Evolutionary conservation across 1,140 invertebrate species (phyloP).

Genomic region (Colletes latitarsis): DNA sequence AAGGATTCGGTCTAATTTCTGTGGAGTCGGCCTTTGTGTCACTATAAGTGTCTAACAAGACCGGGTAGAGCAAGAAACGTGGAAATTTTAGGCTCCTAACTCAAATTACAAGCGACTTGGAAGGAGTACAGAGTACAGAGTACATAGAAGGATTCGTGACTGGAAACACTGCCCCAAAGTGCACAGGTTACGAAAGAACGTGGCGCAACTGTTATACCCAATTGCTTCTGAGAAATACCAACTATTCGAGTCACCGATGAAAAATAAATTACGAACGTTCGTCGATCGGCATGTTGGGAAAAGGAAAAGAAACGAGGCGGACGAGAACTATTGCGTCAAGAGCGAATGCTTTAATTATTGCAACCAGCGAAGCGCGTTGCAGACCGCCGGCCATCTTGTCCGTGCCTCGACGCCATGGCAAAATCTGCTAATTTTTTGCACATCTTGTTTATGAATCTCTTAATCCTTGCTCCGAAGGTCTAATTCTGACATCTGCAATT

Average conservation of each 20-base stretch:
- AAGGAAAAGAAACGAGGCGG: constrained; percentile 25
- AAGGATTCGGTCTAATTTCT: background rate
- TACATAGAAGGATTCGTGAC: no score
- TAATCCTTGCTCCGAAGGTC: no score
- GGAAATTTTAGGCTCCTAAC: no score
- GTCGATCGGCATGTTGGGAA: background rate
- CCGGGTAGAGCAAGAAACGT: no score
- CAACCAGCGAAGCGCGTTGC: constrained; percentile 58
- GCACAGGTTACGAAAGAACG: no score
- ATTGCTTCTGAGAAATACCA: background rate
- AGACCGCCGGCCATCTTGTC: constrained; percentile 58
- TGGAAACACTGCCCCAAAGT: no score
- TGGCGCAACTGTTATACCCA: background rate
- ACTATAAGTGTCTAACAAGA: no score
- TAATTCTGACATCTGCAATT: background rate
- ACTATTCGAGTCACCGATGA: background rate
- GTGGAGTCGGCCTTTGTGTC: no score
- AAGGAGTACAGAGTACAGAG: no score
- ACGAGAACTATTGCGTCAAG: constrained; percentile 32
- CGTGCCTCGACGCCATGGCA: constrained; percentile 52
- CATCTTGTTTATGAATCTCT: background rate
- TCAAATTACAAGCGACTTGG: no score
- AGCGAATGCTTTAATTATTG: constrained; percentile 61
- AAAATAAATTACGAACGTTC: background rate
- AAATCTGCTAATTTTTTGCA: constrained; percentile 42